Evolutionary conservation across 2,888 invertebrate genomes (phyloP).

Genomic region (Galerucella pusilla): DNA sequence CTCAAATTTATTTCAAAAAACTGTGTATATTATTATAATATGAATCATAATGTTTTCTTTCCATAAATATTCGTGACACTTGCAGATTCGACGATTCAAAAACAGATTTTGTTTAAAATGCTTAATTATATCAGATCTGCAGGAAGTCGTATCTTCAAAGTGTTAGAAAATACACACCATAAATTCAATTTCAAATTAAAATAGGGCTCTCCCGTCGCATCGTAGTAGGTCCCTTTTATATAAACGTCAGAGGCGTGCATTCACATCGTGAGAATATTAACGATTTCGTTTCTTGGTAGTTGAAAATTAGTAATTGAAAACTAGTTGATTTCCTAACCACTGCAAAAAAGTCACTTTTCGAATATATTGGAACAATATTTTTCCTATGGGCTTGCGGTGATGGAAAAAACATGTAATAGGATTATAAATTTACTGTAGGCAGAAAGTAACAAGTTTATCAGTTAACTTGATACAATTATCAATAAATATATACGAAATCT

Average conservation of each 20-base stretch:
- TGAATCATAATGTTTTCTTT: constrained; percentile 6
- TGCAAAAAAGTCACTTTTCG: no score
- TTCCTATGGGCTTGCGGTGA: no score
- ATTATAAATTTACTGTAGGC: no score
- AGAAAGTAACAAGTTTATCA: no score
- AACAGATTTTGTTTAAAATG: constrained; percentile 53
- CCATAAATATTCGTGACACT: constrained; percentile 37
- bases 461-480: no score
- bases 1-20: not conserved
- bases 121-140: constrained; percentile 61
- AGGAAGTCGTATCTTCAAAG: constrained; percentile 62
- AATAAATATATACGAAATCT: no score
- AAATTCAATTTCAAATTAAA: constrained; percentile 64
- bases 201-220: constrained; percentile 51
- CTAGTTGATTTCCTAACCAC: no score
- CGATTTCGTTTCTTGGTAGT: not conserved
- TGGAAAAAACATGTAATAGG: no score
- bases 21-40: not conserved
- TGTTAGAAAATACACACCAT: constrained; percentile 61
- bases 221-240: constrained; percentile 14
- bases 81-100: constrained; percentile 50
- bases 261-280: not conserved
- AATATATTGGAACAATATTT: no score
- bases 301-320: no score
- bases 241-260: constrained; percentile 1